Conservation (phyloP, 2,888 invertebrate genomes). For the Volucella zonaria region DNA sequence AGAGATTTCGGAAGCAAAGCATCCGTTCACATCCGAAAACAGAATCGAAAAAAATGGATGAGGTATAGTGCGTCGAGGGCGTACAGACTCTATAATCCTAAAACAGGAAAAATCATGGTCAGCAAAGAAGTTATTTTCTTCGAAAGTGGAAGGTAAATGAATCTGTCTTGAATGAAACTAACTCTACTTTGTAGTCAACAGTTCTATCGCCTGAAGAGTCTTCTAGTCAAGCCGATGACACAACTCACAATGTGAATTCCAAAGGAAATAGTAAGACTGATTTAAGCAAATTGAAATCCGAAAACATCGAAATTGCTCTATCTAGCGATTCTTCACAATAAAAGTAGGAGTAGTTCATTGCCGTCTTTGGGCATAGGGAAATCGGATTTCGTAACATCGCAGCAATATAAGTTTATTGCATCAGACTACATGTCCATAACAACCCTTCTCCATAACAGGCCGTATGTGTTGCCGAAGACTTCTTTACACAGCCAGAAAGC, state of each 20-base stretch:
- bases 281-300: not conserved
- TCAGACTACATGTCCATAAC: too few relatives aligned
- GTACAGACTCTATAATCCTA: not conserved
- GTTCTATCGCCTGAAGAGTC: not conserved
- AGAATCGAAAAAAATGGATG: slow-evolving; percentile 49
- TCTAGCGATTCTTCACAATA: too few relatives aligned
- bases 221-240: not conserved
- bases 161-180: not conserved
- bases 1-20: slow-evolving; percentile 61
- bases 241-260: slow-evolving; percentile 7
- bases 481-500: too few relatives aligned
- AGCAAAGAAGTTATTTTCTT: slow-evolving; percentile 1
- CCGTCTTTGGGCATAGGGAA: too few relatives aligned
- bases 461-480: too few relatives aligned
- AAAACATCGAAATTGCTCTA: too few relatives aligned
- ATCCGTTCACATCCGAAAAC: slow-evolving; percentile 58
- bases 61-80: not conserved
- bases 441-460: too few relatives aligned
- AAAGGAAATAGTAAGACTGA: slow-evolving; percentile 6
- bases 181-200: not conserved
- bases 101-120: not conserved
- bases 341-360: too few relatives aligned
- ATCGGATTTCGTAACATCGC: too few relatives aligned
- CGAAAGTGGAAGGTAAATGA: slow-evolving; percentile 12
- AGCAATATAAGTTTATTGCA: too few relatives aligned